Evolutionary conservation across 2,888 invertebrate genomes (phyloP), one percentile per base, ranked within the genome.

Genomic region (Corbicula japonica): DNA sequence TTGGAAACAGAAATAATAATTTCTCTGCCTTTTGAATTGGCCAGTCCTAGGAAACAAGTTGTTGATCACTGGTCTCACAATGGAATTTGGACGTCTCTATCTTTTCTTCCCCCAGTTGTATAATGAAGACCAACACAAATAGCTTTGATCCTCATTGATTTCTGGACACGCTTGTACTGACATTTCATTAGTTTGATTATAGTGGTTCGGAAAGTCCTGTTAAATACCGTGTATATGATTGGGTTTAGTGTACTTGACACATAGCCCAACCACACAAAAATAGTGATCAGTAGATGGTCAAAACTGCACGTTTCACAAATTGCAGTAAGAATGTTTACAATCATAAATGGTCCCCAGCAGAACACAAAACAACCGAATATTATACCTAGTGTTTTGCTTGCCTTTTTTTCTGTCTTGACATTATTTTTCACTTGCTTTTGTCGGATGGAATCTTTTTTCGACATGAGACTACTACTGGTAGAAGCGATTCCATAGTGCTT

Each of bases 331-430:
- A 91, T 86, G 82, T 93, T 93, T 23, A 91, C 87, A 30, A 90
- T 86, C 85, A 93, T 93, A 86, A 93, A 93, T 23, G 93, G 93
- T 5, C 91, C 91, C 93, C 93, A 93, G 81, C 92, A 92, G 32
- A 92, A 80, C 12, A 93, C 91, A 78, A 93, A 93, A 28, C 92
- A 91, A 48, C 88, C 88, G 75, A 93, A 93, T 62, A 93, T 91
- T 23, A 93, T 90, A 30, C 92, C 92, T 2, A 93, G 87, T 4
- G 93, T 98, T 94, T 98, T 98, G 18, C 98, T 98, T 0, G 99
- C 99, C 93, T 99, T 99, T 92, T 98, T 98, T 92, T 99, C 98
- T 69, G 98, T 95, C 5, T 97, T 95, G 70, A 98, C 94, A 35
- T 86, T 81, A 46, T 74, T 81, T 41, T 82, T 77, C 10, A 83